Conservation (phyloP, 2,113 vertebrate species). For the Pterocles orientalis region DNA sequence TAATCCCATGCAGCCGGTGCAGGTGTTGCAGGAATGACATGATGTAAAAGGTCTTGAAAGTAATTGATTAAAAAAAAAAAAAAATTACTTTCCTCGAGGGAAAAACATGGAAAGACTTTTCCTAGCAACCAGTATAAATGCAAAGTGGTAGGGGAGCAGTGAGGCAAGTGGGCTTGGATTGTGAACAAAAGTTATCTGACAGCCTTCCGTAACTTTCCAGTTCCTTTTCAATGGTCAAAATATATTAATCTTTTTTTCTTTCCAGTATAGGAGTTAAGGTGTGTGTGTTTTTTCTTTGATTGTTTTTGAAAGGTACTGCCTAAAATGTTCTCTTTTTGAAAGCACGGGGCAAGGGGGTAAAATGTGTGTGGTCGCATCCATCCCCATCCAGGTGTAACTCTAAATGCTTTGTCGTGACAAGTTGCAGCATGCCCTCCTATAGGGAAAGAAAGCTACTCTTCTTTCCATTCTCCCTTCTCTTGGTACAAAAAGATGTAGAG, state of each 20-base stretch:
- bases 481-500: neutral
- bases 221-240: neutral
- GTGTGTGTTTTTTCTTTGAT: neutral
- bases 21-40: neutral
- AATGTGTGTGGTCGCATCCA: neutral
- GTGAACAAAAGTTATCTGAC: neutral
- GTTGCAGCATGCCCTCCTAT: rapidly evolving
- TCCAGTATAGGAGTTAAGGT: neutral
- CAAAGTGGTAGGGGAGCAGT: neutral
- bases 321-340: neutral
- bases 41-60: neutral
- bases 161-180: neutral
- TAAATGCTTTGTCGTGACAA: neutral
- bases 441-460: neutral
- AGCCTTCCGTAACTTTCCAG: neutral
- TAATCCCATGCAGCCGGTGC: neutral
- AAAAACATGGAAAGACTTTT: neutral
- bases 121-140: neutral
- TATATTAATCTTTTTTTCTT: neutral
- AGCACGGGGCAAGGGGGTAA: neutral
- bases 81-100: neutral
- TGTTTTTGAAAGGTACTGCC: neutral
- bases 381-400: neutral
- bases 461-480: neutral
- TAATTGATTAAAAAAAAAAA: neutral